Conservation (phyloP, 2,797 vertebrate genomes). For the Naso thynnoides region DNA sequence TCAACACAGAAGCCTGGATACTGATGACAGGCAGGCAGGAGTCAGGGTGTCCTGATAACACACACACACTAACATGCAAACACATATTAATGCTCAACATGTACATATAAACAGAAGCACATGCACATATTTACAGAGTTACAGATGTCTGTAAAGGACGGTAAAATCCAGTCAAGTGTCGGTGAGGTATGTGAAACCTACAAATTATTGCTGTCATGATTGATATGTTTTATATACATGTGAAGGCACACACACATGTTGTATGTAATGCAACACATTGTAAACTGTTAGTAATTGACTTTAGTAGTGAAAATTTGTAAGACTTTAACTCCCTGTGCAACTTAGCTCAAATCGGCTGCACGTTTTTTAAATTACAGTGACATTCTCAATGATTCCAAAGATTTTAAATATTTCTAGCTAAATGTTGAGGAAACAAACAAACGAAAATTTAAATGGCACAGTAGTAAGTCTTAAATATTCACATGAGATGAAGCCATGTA, state of each 20-base stretch:
- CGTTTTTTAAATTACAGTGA: not conserved
- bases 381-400: too few species aligned
- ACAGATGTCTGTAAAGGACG: slow-evolving; percentile 48
- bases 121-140: slow-evolving; percentile 42
- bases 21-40: slow-evolving; percentile 75
- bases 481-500: not conserved
- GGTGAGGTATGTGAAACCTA: not conserved
- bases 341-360: not conserved
- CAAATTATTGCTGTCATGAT: slow-evolving; percentile 8
- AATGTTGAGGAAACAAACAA: not conserved
- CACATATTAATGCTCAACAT: slow-evolving; percentile 38
- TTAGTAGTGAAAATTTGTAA: not conserved
- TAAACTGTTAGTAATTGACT: too few species aligned
- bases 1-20: slow-evolving; percentile 84
- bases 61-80: slow-evolving; percentile 49
- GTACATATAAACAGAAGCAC: slow-evolving; percentile 52
- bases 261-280: not conserved
- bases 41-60: slow-evolving; percentile 74
- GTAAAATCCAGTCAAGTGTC: slow-evolving; percentile 25
- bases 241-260: not conserved
- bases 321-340: not conserved
- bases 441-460: not conserved
- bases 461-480: not conserved
- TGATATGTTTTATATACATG: not conserved
- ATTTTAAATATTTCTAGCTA: not conserved